Evolutionary conservation across 1,140 invertebrate genomes (phyloP).

Genomic region (Drosophila dunni): DNA sequence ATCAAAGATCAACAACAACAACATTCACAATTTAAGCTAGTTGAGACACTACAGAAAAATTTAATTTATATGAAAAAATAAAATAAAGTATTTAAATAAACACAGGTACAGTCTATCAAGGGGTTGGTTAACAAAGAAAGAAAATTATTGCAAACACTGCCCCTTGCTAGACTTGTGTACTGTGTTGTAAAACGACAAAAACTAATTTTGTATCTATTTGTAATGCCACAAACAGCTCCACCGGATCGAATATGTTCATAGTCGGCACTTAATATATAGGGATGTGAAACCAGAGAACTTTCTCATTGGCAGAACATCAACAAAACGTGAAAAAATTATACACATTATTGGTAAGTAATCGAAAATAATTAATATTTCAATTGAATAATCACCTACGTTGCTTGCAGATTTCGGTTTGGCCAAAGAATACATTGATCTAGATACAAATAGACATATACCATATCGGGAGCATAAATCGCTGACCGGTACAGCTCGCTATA

Average conservation of each 20-base stretch:
- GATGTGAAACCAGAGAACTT: conserved; percentile 99
- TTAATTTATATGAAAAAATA: conserved; percentile 37
- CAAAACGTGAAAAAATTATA: conserved; percentile 99
- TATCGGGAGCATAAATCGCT: conserved; percentile 99
- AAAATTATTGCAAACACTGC: background rate
- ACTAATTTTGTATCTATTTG: conserved; percentile 42
- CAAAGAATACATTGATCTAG: conserved; percentile 99
- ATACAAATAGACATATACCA: conserved; percentile 99
- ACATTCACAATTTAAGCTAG: conserved; percentile 62
- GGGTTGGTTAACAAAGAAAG: conserved; percentile 3
- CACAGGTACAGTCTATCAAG: conserved; percentile 24
- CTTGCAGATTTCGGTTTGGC: conserved; percentile 98
- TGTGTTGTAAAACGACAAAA: background rate
- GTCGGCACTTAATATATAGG: conserved; percentile 99
- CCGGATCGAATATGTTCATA: conserved; percentile 99
- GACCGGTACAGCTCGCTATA: conserved; percentile 98
- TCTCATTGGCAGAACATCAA: conserved; percentile 98
- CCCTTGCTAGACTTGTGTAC: conserved; percentile 20
- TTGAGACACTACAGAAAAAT: conserved; percentile 78
- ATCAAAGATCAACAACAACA: conserved; percentile 54
- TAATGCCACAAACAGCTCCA: conserved; percentile 88
- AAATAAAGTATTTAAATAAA: conserved; percentile 7
- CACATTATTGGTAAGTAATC: conserved; percentile 95
- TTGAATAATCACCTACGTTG: conserved; percentile 15
- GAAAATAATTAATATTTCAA: background rate